These are phyloP conservation scores for Myrmecophaga tridactyla DNA, from an alignment of 2,113 vertebrate genomes.

Conservation along the genomic window DNA sequence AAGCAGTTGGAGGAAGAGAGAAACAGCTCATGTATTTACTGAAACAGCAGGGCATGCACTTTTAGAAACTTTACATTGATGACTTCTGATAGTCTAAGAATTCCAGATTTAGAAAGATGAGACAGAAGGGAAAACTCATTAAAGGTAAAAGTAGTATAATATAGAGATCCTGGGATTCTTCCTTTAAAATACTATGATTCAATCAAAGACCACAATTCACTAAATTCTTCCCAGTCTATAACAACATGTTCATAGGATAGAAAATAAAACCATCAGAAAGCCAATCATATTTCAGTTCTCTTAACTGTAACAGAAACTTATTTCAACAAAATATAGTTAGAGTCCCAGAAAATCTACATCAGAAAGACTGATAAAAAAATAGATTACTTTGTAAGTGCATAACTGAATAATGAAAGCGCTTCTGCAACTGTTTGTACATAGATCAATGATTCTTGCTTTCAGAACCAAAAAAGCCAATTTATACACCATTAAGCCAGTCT, in stretches of 20 bases:
- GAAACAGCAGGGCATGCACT: fast-evolving
- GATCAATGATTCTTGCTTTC: background rate
- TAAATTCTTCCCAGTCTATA: background rate
- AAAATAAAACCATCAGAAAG: background rate
- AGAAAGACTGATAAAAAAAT: background rate
- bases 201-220: background rate
- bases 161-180: background rate
- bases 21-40: background rate
- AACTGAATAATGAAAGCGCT: no score
- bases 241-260: background rate
- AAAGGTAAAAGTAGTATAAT: background rate
- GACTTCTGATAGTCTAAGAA: background rate
- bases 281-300: background rate
- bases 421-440: background rate
- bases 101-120: background rate
- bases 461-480: background rate
- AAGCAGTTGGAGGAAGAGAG: background rate
- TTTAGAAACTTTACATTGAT: fast-evolving
- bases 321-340: background rate
- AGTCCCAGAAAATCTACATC: fast-evolving
- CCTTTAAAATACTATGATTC: no score
- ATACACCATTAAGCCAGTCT: background rate
- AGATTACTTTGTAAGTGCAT: fast-evolving
- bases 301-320: background rate
- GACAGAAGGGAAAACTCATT: fast-evolving